Evolutionary conservation across 2,113 vertebrate genomes (phyloP), one percentile per base, ranked within the genome.

Genomic region (Puma concolor): DNA sequence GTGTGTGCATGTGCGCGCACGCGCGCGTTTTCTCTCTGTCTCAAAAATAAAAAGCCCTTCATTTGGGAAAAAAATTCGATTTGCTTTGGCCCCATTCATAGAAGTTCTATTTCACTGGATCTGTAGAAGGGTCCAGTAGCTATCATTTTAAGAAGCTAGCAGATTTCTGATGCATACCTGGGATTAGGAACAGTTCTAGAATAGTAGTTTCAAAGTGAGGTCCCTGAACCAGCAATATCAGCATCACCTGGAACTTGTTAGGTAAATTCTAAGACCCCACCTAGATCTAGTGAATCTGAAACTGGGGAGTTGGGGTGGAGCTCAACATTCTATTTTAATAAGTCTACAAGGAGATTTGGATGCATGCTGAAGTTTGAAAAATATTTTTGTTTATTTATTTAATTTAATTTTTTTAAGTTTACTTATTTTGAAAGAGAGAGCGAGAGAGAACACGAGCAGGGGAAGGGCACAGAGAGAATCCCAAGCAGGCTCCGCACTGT

Each of bases 111-210:
- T 91, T 91, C 63, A 48, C 60, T 66, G 63, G 29, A 33, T 69
- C 19, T 74, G 1, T 81, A 29, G 84, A 83, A 50, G 31, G 23
- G 36, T 82, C 66, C 29, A 95, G 52, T 31, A 50, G 76, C 21
- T 94, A 21, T 85, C 33, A 52, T 90, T 80, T 93, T 54, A 94
- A 92, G 76, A 92, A 60, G 25, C 13, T 91, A 31, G 44, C 19
- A 36, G 13, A 48, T 76, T 94, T 44, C 88, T 91, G 44, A 54
- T 88, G 23, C 48, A 60, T 1, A 2, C 3, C 63, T 7, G 4
- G 36, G 31, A 82, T 79, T 64, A 60, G 74, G 33, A 95, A 41
- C 14, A 57, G 15, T 88, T 84, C 54, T 60, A 29, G 48, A 95
- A 82, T 23, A 71, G 52, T n/a, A 31, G 64, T 84, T 94, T 92